phyloP scores from a whole-genome alignment of 37 sponge, comb jelly and placozoan genomes.

The Ephydatia muelleri region DNA sequence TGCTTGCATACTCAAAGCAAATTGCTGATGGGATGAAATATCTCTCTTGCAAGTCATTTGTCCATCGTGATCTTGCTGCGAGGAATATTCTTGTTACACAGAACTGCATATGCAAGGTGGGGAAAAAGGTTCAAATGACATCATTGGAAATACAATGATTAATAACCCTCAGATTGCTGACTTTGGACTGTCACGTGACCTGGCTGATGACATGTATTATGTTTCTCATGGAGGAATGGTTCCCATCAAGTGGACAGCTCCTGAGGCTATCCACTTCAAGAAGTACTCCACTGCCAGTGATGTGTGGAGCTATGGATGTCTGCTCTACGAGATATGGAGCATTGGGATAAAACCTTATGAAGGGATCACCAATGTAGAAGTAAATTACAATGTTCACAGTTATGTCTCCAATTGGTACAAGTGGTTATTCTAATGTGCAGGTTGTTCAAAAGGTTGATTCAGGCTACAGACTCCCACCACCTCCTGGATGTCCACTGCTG shows the following conservation, averaged over 20 bases:
- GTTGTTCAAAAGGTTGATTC: not conserved
- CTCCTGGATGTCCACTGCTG: not conserved
- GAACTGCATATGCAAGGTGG: not conserved
- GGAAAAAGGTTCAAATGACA: too few species aligned
- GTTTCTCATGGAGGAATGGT: not conserved
- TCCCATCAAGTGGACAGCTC: not conserved
- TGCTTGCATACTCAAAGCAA: not conserved
- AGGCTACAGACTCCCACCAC: not conserved
- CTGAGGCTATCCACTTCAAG: not conserved
- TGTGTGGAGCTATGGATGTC: conserved; percentile 1
- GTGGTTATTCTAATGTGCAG: not conserved
- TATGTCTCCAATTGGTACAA: too few species aligned
- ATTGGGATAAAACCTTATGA: not conserved
- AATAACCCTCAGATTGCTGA: not conserved
- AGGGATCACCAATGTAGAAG: not conserved
- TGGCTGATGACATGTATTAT: not conserved
- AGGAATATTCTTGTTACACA: not conserved
- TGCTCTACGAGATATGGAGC: not conserved
- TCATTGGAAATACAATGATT: not conserved
- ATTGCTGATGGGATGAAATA: not conserved
- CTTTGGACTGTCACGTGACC: not conserved
- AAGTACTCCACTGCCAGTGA: not conserved
- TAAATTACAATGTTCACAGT: not conserved
- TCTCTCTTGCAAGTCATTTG: not conserved
- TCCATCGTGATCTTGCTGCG: not conserved